These are phyloP conservation scores for Leptinotarsa undecemlineata DNA, from an alignment of 1,140 invertebrate genomes.

Conservation along the genomic window DNA sequence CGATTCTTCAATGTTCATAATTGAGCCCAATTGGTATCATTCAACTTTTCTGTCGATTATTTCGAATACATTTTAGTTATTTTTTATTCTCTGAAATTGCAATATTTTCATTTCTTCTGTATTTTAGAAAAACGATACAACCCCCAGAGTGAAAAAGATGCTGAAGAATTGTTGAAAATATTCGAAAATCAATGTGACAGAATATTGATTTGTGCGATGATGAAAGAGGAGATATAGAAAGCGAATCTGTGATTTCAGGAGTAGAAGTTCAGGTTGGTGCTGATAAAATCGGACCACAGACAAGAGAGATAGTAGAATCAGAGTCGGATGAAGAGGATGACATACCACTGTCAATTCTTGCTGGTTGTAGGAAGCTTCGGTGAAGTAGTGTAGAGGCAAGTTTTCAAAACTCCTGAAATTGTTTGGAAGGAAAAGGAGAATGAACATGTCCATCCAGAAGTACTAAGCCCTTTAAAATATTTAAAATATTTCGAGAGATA, in stretches of 20 bases:
- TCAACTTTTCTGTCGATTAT: background rate
- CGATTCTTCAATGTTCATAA: constrained; percentile 2
- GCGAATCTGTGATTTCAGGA: background rate
- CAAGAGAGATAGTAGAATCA: background rate
- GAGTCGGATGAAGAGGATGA: background rate
- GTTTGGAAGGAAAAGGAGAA: background rate
- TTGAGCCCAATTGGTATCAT: background rate
- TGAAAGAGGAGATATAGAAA: background rate
- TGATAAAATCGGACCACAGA: background rate
- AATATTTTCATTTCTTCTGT: background rate
- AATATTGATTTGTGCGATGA: background rate
- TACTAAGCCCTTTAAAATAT: background rate
- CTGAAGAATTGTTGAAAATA: background rate
- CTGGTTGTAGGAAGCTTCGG: background rate
- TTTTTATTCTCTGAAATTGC: background rate
- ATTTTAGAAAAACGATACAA: background rate
- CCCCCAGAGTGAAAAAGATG: background rate
- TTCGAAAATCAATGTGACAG: background rate
- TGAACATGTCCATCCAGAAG: background rate
- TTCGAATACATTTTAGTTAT: background rate
- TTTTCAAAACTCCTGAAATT: background rate
- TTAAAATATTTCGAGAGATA: background rate
- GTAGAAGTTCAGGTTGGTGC: background rate
- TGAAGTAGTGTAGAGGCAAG: background rate
- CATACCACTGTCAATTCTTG: background rate